These are phyloP conservation scores for Takifugu flavidus DNA, from an alignment of 2,113 vertebrate genomes.

Conservation along the genomic window DNA sequence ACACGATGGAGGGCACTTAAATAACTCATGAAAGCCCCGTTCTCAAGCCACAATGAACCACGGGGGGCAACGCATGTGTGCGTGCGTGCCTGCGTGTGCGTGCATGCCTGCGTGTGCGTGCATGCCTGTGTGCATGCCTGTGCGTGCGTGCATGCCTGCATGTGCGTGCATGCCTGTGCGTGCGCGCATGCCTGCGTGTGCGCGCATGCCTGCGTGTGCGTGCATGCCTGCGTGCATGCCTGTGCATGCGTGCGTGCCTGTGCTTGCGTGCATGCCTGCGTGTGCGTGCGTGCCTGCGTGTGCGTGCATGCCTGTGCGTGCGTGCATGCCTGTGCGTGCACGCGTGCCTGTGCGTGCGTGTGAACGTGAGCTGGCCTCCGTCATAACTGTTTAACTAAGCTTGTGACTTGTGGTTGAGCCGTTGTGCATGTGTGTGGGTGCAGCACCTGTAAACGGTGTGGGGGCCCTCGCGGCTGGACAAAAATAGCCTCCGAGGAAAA, in stretches of 20 bases:
- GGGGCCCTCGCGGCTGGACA: conserved; percentile 59
- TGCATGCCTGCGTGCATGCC: conserved; percentile 25
- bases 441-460: conserved; percentile 40
- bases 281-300: conserved; percentile 23
- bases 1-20: conserved; percentile 53
- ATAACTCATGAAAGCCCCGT: conserved; percentile 63
- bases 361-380: conserved; percentile 6
- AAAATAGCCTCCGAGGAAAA: conserved; percentile 58
- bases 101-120: conserved; percentile 6
- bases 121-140: conserved; percentile 35
- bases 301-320: conserved; percentile 53
- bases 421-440: conserved; percentile 23
- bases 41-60: conserved; percentile 43
- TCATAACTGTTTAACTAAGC: conserved; percentile 52
- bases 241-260: conserved; percentile 39
- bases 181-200: conserved; percentile 3
- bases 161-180: conserved; percentile 4
- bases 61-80: conserved; percentile 29
- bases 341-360: conserved; percentile 1
- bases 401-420: conserved; percentile 35
- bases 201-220: conserved; percentile 9
- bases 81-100: conserved; percentile 9
- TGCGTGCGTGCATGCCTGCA: conserved; percentile 41
- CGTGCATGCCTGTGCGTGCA: conserved; percentile 20
- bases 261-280: background rate